phyloP scores from a whole-genome alignment of 2,113 vertebrate genomes.

The Lasiurus borealis region DNA sequence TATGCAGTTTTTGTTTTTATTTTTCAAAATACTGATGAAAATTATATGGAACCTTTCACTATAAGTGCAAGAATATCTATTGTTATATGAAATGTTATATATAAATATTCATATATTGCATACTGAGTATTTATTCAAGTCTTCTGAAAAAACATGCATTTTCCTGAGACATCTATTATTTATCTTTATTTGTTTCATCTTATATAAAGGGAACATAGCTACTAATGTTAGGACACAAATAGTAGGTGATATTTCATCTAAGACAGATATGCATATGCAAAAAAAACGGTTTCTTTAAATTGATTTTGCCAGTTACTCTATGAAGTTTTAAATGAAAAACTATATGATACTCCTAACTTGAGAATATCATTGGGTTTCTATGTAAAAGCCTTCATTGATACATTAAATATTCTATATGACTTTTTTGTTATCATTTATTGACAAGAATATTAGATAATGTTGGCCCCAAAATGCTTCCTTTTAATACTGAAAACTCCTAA shows the following conservation, averaged over 20 bases:
- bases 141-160: not conserved
- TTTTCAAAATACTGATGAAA: not conserved
- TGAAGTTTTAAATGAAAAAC: not conserved
- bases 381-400: not conserved
- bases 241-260: not conserved
- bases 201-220: not conserved
- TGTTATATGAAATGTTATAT: not conserved
- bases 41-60: not conserved
- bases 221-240: not conserved
- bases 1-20: not conserved
- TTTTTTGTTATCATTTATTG: not conserved
- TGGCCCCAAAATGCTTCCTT: not conserved
- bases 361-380: not conserved
- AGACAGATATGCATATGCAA: fast-evolving
- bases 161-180: not conserved
- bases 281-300: not conserved
- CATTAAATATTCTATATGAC: not conserved
- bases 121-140: not conserved
- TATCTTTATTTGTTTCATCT: not conserved
- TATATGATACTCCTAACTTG: not conserved
- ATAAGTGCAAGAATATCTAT: not conserved
- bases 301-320: not conserved
- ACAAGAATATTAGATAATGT: not conserved
- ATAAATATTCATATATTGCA: not conserved
- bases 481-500: not conserved